A percentile compares a stretch with the other conserved stretches of the same genome.
Evolutionary conservation across 2,888 invertebrate genomes (phyloP).

Genomic region (Gonocerus acuteangulatus): DNA sequence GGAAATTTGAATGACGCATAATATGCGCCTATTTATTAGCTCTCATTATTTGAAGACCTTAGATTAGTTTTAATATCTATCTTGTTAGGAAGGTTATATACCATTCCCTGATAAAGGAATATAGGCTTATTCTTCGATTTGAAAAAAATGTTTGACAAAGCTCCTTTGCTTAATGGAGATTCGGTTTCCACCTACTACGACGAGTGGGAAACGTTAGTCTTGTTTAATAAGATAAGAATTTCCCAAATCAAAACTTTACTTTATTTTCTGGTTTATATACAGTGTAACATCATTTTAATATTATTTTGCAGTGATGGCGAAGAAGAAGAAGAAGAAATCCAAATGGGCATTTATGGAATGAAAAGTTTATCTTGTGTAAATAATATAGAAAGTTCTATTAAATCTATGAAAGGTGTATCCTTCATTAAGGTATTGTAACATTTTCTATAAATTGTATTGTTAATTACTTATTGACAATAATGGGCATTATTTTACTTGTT

Average conservation of each 20-base stretch:
- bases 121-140: not conserved
- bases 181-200: not conserved
- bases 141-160: slow-evolving; percentile 7
- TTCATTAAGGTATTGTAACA: slow-evolving; percentile 58
- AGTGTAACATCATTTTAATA: not conserved
- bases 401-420: slow-evolving; percentile 56
- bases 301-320: slow-evolving; percentile 21
- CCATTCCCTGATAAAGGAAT: not conserved
- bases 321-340: slow-evolving; percentile 24
- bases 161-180: slow-evolving; percentile 3
- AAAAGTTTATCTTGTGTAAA: slow-evolving; percentile 85
- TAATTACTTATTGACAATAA: no score
- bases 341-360: slow-evolving; percentile 70
- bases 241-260: not conserved
- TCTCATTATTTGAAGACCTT: no score
- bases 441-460: no score
- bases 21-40: no score
- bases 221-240: no score
- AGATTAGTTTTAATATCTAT: not conserved
- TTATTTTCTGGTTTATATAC: not conserved
- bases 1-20: no score
- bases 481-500: not conserved
- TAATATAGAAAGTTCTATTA: slow-evolving; percentile 67
- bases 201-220: not conserved
- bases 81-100: not conserved